A percentile compares a stretch with the other conserved stretches of the same genome.
Evolutionary conservation across 2,888 invertebrate species (phyloP).

Genomic region (Tiliacea aurago): DNA sequence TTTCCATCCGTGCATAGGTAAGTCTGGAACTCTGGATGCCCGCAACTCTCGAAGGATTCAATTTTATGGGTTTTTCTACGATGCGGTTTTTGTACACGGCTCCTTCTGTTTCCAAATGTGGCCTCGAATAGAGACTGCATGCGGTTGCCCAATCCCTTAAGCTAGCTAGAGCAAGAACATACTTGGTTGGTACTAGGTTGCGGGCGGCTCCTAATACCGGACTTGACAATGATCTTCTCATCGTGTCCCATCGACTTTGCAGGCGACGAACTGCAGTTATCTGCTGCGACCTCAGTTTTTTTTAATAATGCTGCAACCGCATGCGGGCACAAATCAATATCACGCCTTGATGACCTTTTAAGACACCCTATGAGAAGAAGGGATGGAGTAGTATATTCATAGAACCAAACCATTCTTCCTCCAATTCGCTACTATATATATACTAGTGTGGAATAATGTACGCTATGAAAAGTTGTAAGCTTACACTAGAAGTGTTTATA

Average conservation of each 20-base stretch:
- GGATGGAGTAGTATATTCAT: constrained; percentile 7
- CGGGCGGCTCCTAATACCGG: not conserved
- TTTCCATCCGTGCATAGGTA: constrained; percentile 19
- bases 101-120: not conserved
- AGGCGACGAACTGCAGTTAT: not conserved
- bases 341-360: not conserved
- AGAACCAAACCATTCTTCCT: not conserved
- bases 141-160: not conserved
- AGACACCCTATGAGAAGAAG: not conserved
- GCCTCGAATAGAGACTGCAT: no score
- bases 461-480: constrained; percentile 2
- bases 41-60: not conserved
- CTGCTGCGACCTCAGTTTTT: not conserved
- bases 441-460: not conserved
- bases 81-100: not conserved
- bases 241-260: not conserved
- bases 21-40: not conserved
- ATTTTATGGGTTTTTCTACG: constrained; percentile 9
- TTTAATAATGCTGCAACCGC: not conserved
- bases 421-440: not conserved
- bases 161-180: not conserved
- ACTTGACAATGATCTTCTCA: not conserved
- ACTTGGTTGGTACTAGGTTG: not conserved
- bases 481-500: constrained; percentile 30
- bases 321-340: constrained; percentile 1